These are phyloP conservation scores for Scalopus aquaticus DNA, from an alignment of 2,113 vertebrate species.

Conservation along the genomic window DNA sequence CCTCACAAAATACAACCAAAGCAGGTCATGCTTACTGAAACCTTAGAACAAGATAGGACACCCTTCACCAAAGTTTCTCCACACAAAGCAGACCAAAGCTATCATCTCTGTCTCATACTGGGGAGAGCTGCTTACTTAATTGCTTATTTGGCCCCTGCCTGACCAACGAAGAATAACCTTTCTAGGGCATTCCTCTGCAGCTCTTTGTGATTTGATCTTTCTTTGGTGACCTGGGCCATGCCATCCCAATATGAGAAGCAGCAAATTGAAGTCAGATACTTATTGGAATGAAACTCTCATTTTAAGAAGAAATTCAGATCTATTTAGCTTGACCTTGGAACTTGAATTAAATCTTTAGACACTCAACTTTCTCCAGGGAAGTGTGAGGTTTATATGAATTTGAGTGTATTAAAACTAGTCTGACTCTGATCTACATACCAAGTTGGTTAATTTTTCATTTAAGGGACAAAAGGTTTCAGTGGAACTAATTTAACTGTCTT, in stretches of 20 bases:
- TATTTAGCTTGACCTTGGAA: constrained; percentile 90
- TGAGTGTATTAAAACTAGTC: constrained; percentile 83
- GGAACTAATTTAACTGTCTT: constrained; percentile 86
- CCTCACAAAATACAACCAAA: not conserved
- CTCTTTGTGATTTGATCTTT: constrained; percentile 85
- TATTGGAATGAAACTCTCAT: constrained; percentile 89
- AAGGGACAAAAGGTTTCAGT: constrained; percentile 87
- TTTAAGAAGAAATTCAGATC: constrained; percentile 88
- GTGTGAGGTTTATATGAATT: constrained; percentile 84
- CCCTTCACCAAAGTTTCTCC: not conserved
- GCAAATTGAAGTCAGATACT: constrained; percentile 88
- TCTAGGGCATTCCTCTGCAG: constrained; percentile 82
- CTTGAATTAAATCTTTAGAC: constrained; percentile 90
- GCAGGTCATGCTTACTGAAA: not conserved
- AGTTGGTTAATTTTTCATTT: constrained; percentile 88
- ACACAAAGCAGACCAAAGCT: not conserved
- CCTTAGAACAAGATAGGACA: not conserved
- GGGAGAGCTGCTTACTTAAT: constrained; percentile 43
- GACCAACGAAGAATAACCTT: constrained; percentile 74
- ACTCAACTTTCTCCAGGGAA: constrained; percentile 88
- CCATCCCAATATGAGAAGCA: constrained; percentile 86
- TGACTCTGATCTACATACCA: constrained; percentile 75
- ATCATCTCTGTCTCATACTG: not conserved
- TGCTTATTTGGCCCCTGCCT: constrained; percentile 55
- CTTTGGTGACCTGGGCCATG: constrained; percentile 85